Conservation (phyloP, 2,113 vertebrate genomes). For the Okapia johnstoni region DNA sequence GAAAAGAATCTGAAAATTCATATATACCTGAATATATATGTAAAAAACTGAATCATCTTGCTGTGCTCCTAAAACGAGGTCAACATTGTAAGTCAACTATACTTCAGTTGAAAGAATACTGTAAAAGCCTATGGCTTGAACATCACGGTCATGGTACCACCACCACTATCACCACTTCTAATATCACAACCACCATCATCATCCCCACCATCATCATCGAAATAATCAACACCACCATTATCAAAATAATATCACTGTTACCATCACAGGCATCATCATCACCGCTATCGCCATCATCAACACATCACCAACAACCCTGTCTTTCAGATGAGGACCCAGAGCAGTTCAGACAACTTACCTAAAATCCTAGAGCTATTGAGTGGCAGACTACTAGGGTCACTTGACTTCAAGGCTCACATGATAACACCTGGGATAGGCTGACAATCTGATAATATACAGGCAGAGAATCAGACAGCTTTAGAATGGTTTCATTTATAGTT, state of each 20-base stretch:
- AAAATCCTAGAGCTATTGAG: neutral
- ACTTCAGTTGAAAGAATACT: neutral
- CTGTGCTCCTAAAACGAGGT: neutral
- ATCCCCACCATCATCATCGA: too few species aligned
- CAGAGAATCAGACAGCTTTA: neutral
- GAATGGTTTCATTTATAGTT: neutral
- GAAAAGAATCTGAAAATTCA: neutral
- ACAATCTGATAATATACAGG: neutral
- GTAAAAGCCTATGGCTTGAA: neutral
- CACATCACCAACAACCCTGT: neutral
- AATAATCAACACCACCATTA: too few species aligned
- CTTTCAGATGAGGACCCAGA: neutral
- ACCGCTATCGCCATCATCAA: neutral
- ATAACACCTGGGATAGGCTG: neutral
- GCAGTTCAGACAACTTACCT: neutral
- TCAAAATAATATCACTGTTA: neutral
- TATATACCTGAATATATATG: neutral
- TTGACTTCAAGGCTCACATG: neutral
- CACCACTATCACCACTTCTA: neutral
- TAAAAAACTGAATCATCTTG: neutral
- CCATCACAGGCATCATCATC: neutral
- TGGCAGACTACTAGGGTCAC: neutral
- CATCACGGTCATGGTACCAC: too few species aligned
- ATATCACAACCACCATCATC: neutral
- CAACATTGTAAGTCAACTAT: neutral